Conservation (phyloP, 2,888 invertebrate species). For the Nephrotoma flavescens region DNA sequence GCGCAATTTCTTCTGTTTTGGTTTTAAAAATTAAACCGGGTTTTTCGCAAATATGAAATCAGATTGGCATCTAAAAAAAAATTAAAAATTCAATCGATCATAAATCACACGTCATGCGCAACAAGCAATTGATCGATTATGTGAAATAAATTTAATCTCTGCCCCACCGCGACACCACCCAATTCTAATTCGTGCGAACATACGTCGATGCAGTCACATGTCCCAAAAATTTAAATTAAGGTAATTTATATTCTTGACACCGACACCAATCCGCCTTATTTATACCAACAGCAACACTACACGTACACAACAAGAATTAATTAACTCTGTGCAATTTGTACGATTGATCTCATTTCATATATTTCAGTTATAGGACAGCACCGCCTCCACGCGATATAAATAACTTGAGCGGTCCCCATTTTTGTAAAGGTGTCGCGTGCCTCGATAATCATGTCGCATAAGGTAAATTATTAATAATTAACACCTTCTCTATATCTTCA, state of each 20-base stretch:
- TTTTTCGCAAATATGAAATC: too few species aligned
- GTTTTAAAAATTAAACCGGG: too few species aligned
- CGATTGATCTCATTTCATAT: neutral
- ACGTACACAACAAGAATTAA: neutral
- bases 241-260: neutral
- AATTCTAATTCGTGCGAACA: neutral
- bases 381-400: neutral
- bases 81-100: neutral
- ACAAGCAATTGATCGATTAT: neutral
- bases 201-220: neutral
- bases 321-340: neutral
- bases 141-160: neutral
- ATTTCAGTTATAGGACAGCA: too few species aligned
- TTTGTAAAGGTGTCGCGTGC: neutral
- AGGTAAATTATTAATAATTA: neutral
- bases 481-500: neutral
- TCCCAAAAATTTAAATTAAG: neutral
- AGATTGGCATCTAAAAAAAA: neutral
- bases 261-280: neutral
- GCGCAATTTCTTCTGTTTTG: too few species aligned
- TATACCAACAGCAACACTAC: too few species aligned
- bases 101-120: neutral
- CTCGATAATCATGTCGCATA: too few species aligned
- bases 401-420: neutral
- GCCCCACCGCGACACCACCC: neutral